Evolutionary conservation across 2,888 invertebrate genomes (phyloP).

Genomic region (Cistogaster globosa): DNA sequence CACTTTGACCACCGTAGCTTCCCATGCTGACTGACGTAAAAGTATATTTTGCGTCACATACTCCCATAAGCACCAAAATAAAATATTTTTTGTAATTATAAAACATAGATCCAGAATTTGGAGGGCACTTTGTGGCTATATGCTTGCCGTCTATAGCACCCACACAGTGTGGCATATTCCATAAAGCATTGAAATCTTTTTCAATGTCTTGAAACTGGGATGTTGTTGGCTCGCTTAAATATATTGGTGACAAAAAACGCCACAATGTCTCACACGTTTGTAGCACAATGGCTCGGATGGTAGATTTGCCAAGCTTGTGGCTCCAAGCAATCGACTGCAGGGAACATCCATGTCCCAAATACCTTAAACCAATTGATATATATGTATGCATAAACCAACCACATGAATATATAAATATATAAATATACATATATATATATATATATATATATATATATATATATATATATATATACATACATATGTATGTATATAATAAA

Average conservation of each 20-base stretch:
- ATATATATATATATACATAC: too few relatives aligned
- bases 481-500: too few relatives aligned
- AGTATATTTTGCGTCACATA: slow-evolving; percentile 20
- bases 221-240: slow-evolving; percentile 8
- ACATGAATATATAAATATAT: too few relatives aligned
- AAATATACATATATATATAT: too few relatives aligned
- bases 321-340: too few relatives aligned
- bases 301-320: too few relatives aligned
- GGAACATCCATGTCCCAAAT: too few relatives aligned
- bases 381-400: too few relatives aligned
- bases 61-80: slow-evolving; percentile 17
- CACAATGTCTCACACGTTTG: slow-evolving; percentile 1
- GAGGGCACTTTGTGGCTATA: slow-evolving; percentile 42
- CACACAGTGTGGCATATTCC: slow-evolving; percentile 51
- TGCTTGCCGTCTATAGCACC: slow-evolving; percentile 24
- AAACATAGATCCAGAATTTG: slow-evolving; percentile 53
- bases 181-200: slow-evolving; percentile 40
- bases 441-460: too few relatives aligned
- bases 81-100: slow-evolving; percentile 62
- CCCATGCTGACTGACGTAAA: slow-evolving; percentile 18
- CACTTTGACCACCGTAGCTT: slow-evolving; percentile 5
- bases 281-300: too few relatives aligned
- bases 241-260: slow-evolving; percentile 6
- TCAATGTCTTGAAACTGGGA: slow-evolving; percentile 39
- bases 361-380: too few relatives aligned